Evolutionary conservation across 2,888 invertebrate species (phyloP).

Genomic region (Pseudeuparius sepicola): DNA sequence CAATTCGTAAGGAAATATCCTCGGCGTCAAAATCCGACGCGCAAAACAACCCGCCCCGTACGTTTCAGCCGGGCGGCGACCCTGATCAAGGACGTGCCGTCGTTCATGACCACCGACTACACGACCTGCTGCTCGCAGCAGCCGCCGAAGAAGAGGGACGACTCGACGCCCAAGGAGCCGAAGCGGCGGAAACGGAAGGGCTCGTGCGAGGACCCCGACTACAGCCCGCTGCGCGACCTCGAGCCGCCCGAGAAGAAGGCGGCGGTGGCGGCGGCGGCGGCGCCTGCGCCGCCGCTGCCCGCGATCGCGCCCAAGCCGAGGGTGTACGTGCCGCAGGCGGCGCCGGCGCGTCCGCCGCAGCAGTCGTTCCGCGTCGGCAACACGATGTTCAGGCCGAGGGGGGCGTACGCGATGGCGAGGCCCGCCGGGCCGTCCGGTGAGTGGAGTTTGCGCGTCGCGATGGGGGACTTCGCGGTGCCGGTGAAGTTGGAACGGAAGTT

Average conservation of each 20-base stretch:
- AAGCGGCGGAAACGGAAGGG: conserved; percentile 24
- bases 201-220: conserved; percentile 28
- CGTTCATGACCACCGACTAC: conserved; percentile 29
- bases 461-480: too few relatives aligned
- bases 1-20: too few relatives aligned
- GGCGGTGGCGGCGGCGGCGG: background rate
- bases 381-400: conserved; percentile 16
- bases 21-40: too few relatives aligned
- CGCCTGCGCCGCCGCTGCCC: too few relatives aligned
- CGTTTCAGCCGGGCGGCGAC: conserved; percentile 40
- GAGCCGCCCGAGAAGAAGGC: conserved; percentile 18
- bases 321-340: conserved; percentile 1
- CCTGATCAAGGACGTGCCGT: conserved; percentile 36
- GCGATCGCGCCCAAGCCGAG: conserved; percentile 15
- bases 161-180: conserved; percentile 14
- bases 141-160: conserved; percentile 27
- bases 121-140: conserved; percentile 22
- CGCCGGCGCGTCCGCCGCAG: conserved; percentile 4
- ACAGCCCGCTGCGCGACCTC: conserved; percentile 22
- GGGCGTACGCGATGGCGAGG: conserved; percentile 13
- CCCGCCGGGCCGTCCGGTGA: too few relatives aligned
- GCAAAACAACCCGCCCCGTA: too few relatives aligned
- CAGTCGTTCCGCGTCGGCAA: conserved; percentile 19
- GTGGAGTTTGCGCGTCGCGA: too few relatives aligned
- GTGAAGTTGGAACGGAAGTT: too few relatives aligned